phyloP scores from a whole-genome alignment of 2,797 vertebrate species.

The Nannoperca australis region DNA sequence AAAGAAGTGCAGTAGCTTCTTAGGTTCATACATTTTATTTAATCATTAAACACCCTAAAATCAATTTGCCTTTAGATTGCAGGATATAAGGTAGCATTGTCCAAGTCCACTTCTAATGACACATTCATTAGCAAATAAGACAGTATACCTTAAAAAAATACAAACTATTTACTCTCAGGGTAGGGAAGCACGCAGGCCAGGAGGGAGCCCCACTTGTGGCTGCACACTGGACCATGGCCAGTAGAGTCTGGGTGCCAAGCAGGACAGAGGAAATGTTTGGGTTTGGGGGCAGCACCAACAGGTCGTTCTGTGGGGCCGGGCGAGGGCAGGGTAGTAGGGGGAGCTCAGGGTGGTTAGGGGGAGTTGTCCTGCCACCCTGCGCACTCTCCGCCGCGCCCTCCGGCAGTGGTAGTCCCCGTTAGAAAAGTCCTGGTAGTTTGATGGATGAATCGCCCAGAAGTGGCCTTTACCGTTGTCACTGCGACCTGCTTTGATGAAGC shows the following conservation, averaged over 20 bases:
- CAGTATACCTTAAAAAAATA: neutral
- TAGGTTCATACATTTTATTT: constrained; percentile 35
- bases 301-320: constrained; percentile 27
- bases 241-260: constrained; percentile 75
- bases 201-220: constrained; percentile 58
- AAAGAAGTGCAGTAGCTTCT: constrained; percentile 38
- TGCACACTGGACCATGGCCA: constrained; percentile 79
- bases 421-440: constrained; percentile 87
- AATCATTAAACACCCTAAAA: constrained; percentile 36
- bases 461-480: constrained; percentile 91
- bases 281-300: constrained; percentile 80
- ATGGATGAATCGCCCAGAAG: constrained; percentile 89
- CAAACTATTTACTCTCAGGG: constrained; percentile 52
- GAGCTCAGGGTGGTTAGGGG: constrained; percentile 42
- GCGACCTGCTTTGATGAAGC: constrained; percentile 89
- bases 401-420: constrained; percentile 88
- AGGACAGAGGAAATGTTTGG: constrained; percentile 61
- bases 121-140: constrained; percentile 33
- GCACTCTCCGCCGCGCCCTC: constrained; percentile 83
- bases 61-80: constrained; percentile 25
- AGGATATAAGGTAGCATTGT: constrained; percentile 26
- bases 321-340: constrained; percentile 52
- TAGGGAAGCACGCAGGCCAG: constrained; percentile 52
- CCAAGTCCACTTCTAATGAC: constrained; percentile 37
- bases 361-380: constrained; percentile 75